phyloP scores from a whole-genome alignment of 2,113 vertebrate species.

The Dipodomys stephensi region DNA sequence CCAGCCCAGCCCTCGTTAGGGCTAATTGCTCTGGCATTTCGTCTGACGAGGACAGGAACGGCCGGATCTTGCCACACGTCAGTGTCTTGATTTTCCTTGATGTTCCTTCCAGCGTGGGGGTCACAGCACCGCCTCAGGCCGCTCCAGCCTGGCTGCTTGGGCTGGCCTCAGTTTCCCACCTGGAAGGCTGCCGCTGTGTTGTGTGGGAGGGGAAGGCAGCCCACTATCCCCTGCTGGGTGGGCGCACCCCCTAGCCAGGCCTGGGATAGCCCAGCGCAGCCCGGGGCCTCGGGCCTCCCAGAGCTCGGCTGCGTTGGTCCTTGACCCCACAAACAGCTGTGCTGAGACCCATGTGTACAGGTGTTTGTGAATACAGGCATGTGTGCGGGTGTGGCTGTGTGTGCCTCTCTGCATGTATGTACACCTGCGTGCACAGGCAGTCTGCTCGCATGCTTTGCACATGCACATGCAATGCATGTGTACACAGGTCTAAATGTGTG shows the following conservation, averaged over 20 bases:
- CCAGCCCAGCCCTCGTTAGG: conserved; percentile 47
- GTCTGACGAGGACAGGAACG: background rate
- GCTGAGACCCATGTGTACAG: too few species aligned
- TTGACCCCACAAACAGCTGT: fast-evolving
- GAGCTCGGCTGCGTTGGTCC: background rate
- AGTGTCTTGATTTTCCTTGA: background rate
- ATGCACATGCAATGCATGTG: background rate
- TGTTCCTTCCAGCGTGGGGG: background rate
- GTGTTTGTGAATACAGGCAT: too few species aligned
- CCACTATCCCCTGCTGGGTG: background rate
- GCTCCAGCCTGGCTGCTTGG: background rate
- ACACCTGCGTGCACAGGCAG: background rate
- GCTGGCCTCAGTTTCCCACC: too few species aligned
- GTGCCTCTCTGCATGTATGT: background rate
- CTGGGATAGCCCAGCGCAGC: too few species aligned
- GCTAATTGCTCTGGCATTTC: conserved; percentile 78
- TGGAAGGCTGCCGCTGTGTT: too few species aligned
- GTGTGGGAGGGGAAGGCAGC: fast-evolving
- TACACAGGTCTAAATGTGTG: background rate
- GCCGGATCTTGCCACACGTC: background rate
- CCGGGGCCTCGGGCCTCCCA: fast-evolving
- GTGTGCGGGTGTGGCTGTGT: background rate
- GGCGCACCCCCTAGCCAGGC: background rate
- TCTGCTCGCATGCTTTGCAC: too few species aligned
- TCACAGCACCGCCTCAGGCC: background rate